phyloP scores from a whole-genome alignment of 2,888 invertebrate genomes.

The Catocala nupta region DNA sequence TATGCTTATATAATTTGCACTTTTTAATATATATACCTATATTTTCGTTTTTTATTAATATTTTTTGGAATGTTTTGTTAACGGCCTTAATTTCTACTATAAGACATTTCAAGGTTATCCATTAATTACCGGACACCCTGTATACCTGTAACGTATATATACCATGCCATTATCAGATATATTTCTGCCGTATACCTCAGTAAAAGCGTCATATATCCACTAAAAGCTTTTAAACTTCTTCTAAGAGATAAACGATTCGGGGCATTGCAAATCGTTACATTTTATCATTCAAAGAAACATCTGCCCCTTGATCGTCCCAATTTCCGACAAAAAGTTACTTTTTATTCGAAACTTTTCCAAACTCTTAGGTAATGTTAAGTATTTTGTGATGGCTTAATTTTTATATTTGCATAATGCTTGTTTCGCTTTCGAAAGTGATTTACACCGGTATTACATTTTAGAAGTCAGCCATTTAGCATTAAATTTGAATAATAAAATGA shows the following conservation, averaged over 20 bases:
- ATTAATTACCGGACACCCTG: no score
- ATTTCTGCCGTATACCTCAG: background rate
- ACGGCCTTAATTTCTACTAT: no score
- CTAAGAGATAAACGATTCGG: slow-evolving; percentile 28
- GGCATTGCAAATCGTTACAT: slow-evolving; percentile 43
- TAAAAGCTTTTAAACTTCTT: slow-evolving; percentile 20
- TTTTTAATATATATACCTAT: no score
- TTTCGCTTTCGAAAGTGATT: slow-evolving; percentile 3
- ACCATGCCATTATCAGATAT: no score
- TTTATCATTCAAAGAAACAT: slow-evolving; percentile 48
- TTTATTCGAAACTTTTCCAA: slow-evolving; percentile 43
- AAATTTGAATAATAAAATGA: background rate
- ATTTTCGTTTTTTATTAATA: no score
- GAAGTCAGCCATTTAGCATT: background rate
- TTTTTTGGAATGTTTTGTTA: no score
- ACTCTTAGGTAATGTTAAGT: slow-evolving; percentile 33
- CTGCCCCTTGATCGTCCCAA: slow-evolving; percentile 47
- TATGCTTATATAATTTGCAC: no score
- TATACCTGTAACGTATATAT: no score
- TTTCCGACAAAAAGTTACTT: slow-evolving; percentile 38
- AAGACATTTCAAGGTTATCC: no score
- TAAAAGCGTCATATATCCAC: slow-evolving; percentile 1
- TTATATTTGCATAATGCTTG: slow-evolving; percentile 13
- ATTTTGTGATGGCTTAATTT: slow-evolving; percentile 36
- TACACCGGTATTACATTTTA: slow-evolving; percentile 3